Conservation (phyloP, 2,113 vertebrate genomes). For the Kryptolebias marmoratus region DNA sequence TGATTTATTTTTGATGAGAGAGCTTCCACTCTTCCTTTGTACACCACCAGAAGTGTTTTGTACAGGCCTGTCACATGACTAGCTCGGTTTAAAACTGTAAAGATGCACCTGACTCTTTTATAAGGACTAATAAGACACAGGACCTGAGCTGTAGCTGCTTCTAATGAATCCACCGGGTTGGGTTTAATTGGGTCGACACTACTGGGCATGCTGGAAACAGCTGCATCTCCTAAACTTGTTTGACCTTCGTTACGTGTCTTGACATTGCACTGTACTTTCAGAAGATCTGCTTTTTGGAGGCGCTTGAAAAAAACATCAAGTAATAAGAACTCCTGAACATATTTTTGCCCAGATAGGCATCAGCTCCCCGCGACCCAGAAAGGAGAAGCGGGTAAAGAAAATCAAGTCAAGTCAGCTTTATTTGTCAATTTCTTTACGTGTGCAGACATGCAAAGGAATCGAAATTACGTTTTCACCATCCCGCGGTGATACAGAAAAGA, state of each 20-base stretch:
- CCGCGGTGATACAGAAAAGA: too few species aligned
- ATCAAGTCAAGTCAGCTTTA: too few species aligned
- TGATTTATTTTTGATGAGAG: constrained; percentile 25
- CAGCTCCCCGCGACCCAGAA: too few species aligned
- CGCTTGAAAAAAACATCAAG: too few species aligned
- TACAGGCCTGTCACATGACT: constrained; percentile 23
- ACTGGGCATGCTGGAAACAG: constrained; percentile 18
- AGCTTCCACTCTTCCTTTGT: background rate
- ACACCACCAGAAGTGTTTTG: constrained; percentile 15
- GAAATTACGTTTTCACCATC: too few species aligned
- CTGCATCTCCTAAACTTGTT: too few species aligned
- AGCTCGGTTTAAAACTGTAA: constrained; percentile 22
- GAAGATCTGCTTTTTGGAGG: too few species aligned
- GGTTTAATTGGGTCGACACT: constrained; percentile 51
- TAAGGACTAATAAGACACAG: constrained; percentile 29
- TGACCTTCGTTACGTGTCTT: too few species aligned
- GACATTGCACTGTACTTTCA: too few species aligned
- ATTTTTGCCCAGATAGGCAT: constrained; percentile 7
- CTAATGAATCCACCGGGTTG: constrained; percentile 32
- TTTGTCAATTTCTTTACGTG: too few species aligned
- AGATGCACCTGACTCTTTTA: constrained; percentile 34
- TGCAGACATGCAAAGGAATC: too few species aligned
- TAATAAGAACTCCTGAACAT: constrained; percentile 34
- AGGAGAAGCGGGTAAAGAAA: too few species aligned
- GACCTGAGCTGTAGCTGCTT: constrained; percentile 23